These are phyloP conservation scores for Oxyura jamaicensis DNA, from an alignment of 2,113 vertebrate species.

Conservation along the genomic window DNA sequence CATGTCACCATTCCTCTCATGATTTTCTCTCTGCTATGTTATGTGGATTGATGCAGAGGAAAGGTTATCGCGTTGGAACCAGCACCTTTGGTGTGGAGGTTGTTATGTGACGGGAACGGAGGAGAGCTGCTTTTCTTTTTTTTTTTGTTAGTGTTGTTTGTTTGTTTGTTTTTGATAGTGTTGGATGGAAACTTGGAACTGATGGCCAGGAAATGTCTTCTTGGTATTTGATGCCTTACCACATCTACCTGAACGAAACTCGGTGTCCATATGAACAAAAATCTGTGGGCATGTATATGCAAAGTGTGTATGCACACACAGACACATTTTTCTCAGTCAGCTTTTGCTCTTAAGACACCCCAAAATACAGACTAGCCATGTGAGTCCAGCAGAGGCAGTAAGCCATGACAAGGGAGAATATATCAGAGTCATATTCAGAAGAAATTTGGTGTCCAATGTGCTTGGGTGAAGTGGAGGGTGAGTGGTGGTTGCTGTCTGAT, in stretches of 20 bases:
- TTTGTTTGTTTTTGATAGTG: background rate
- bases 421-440: background rate
- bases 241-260: background rate
- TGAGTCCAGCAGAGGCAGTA: background rate
- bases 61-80: background rate
- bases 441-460: background rate
- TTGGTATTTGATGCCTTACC: background rate
- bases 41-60: background rate
- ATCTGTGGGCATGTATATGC: background rate
- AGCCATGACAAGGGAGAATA: background rate
- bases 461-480: background rate
- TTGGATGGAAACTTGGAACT: background rate
- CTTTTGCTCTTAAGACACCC: background rate
- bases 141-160: too few relatives aligned
- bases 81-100: background rate
- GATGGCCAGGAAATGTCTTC: accelerated
- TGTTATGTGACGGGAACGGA: background rate
- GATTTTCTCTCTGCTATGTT: background rate
- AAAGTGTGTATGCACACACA: too few relatives aligned
- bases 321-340: accelerated
- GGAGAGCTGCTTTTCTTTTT: background rate
- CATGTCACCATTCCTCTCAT: background rate
- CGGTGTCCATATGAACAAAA: accelerated
- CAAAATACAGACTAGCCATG: background rate
- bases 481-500: accelerated